Evolutionary conservation across 2,113 vertebrate species (phyloP), one percentile per base, ranked within the genome.

Genomic region (Notothenia coriiceps): DNA sequence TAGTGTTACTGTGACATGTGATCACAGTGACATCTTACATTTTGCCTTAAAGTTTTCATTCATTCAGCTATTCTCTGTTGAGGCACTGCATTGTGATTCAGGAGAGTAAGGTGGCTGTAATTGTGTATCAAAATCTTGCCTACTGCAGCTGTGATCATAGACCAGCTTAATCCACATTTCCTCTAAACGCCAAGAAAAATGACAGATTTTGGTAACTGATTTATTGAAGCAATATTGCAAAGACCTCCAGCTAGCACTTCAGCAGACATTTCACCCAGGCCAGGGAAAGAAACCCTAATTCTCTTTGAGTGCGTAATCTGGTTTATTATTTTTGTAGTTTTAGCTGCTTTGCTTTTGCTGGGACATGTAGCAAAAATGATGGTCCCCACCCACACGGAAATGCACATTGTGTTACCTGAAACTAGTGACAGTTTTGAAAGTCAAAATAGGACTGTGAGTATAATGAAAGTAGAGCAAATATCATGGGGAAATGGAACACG

Each of bases 181-280:
- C 20, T 20, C 6, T 40, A 81, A 82, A 70, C 65, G 57, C 22
- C 55, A 56, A 63, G 35, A 29, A 25, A 67, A 70, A 79, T 77
- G 51, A 80, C 40, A 79, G 68, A 74, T 51, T 49, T 82, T 18
- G 56, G 54, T 59, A 74, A 77, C 40, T 40, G 18, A 61, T 83
- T 66, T 76, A 77, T 43, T 65, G 67, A 81, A 88, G 40, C 51
- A 64, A 44, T 66, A 74, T 66, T 20, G 56, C 57, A 77, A n/a
- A 74, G 4, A 75, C 22, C 65, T 63, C n/a, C 43, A 46, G 55
- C 4, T 2, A 8, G 60, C 29, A 35, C 22, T 71, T 54, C 20
- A 46, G 22, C 52, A 65, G 35, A 64, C 14, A 72, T 72, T 77
- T 76, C 51, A 76, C 25, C 54, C 40, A 17, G 11, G 33, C 25